A percentile compares a stretch with the other conserved stretches of the same genome.
Conservation (phyloP, 2,888 invertebrate genomes). For the Meteorus cinctellus region DNA sequence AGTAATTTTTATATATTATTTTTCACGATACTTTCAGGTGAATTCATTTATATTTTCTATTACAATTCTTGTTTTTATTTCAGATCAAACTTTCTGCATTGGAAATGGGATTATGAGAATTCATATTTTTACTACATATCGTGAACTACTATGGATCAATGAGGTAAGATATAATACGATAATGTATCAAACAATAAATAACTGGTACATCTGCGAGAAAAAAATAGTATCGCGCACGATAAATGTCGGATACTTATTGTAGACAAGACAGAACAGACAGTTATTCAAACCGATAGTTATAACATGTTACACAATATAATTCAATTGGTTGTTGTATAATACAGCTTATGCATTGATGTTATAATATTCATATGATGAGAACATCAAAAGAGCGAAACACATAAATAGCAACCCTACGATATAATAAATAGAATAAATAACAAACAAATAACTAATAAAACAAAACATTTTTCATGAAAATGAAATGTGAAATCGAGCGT, state of each 20-base stretch:
- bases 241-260: not conserved
- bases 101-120: too few relatives aligned
- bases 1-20: too few relatives aligned
- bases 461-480: not conserved
- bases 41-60: too few relatives aligned
- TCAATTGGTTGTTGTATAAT: slow-evolving; percentile 3
- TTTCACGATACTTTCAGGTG: too few relatives aligned
- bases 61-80: too few relatives aligned
- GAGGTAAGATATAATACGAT: too few relatives aligned
- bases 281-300: not conserved
- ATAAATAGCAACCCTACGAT: not conserved
- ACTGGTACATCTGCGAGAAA: not conserved
- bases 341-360: not conserved
- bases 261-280: not conserved
- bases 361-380: not conserved
- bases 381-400: not conserved
- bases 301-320: slow-evolving; percentile 6
- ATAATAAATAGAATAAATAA: too few relatives aligned
- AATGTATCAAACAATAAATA: not conserved
- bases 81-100: too few relatives aligned
- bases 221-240: not conserved
- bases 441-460: not conserved
- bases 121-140: too few relatives aligned
- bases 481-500: not conserved
- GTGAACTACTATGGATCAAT: too few relatives aligned